phyloP scores from a whole-genome alignment of 2,888 invertebrate species.

The Trichacis sp. region DNA sequence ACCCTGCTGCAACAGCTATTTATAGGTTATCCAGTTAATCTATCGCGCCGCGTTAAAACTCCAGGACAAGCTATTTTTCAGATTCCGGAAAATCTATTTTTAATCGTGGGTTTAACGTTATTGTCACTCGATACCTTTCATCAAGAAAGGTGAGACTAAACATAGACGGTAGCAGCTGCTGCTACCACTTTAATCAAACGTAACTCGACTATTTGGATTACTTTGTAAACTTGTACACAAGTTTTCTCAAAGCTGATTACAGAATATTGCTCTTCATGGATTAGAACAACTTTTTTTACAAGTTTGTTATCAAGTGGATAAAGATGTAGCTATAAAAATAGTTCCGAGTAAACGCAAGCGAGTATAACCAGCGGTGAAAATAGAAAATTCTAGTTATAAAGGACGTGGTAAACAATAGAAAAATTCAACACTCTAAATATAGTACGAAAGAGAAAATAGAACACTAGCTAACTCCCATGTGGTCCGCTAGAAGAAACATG shows the following conservation, averaged over 20 bases:
- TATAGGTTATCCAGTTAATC: neutral
- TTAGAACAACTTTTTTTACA: too few relatives aligned
- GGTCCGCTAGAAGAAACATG: neutral
- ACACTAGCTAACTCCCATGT: conserved; percentile 42
- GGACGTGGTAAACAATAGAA: conserved; percentile 35
- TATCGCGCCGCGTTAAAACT: too few relatives aligned
- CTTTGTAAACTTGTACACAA: conserved; percentile 24
- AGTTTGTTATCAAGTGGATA: too few relatives aligned
- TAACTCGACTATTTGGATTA: conserved; percentile 57
- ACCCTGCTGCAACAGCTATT: neutral
- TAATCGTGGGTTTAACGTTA: conserved; percentile 9
- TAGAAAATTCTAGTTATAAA: conserved; percentile 37
- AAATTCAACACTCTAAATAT: conserved; percentile 52
- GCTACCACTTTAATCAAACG: conserved; percentile 59
- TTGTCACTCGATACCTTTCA: conserved; percentile 57
- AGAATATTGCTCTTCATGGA: too few relatives aligned
- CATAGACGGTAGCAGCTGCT: conserved; percentile 47
- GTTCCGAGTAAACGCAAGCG: neutral
- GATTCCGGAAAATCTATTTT: conserved; percentile 1
- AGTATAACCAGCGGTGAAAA: conserved; percentile 25
- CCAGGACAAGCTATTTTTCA: neutral
- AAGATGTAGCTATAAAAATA: neutral
- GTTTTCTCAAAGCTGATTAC: neutral
- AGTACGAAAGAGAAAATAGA: conserved; percentile 50
- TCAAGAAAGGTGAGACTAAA: conserved; percentile 42